These are phyloP conservation scores for Pogonomyrmex barbatus DNA, from an alignment of 1,140 invertebrate species.

Conservation along the genomic window DNA sequence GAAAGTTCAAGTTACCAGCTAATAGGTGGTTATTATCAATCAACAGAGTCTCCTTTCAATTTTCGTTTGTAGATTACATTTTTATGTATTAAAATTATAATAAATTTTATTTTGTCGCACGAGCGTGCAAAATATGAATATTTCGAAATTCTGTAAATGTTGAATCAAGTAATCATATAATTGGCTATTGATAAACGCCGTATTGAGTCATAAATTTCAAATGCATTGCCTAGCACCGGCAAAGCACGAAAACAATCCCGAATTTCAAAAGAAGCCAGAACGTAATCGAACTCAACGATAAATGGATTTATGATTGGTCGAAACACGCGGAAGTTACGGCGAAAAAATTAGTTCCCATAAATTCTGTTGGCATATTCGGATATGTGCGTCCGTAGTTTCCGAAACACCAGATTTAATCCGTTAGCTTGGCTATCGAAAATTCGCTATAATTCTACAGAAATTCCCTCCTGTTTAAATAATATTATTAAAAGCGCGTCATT, in stretches of 20 bases:
- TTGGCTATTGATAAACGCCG: conserved; percentile 36
- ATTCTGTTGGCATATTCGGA: conserved; percentile 22
- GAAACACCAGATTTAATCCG: conserved; percentile 45
- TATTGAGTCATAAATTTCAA: conserved; percentile 45
- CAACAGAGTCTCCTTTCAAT: background rate
- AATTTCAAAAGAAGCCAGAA: conserved; percentile 41
- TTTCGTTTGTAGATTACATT: background rate
- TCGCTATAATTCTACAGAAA: conserved; percentile 6
- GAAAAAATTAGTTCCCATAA: conserved; percentile 52
- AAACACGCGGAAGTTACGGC: conserved; percentile 35
- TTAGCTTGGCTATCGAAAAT: conserved; percentile 15
- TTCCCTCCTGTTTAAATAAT: conserved; percentile 19
- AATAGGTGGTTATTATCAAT: conserved; percentile 4
- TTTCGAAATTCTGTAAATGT: conserved; percentile 23
- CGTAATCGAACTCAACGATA: conserved; percentile 49
- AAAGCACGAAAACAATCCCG: conserved; percentile 37
- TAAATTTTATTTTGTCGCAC: background rate
- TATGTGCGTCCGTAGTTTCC: background rate
- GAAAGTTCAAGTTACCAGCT: background rate
- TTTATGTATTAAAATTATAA: background rate
- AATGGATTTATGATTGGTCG: conserved; percentile 53
- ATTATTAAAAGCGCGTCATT: conserved; percentile 11
- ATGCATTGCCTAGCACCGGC: conserved; percentile 15
- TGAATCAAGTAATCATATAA: conserved; percentile 24
- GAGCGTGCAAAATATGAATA: background rate